Evolutionary conservation across 2,797 vertebrate genomes (phyloP).

Genomic region (Pantherophis vulpinus): DNA sequence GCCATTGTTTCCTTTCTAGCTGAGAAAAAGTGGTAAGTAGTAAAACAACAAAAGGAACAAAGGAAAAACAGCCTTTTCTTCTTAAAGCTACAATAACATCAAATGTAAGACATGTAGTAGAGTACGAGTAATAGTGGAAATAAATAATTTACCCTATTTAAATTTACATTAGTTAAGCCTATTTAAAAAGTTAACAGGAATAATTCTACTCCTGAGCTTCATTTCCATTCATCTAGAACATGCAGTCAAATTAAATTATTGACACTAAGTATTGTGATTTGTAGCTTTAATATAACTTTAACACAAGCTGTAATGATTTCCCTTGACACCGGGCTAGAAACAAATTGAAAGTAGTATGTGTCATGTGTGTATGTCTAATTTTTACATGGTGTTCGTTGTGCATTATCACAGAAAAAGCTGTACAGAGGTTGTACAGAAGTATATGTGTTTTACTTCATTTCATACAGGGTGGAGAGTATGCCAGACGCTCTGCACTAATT

Average conservation of each 20-base stretch:
- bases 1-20: background rate
- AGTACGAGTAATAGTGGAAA: background rate
- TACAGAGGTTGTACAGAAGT: background rate
- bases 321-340: background rate
- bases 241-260: background rate
- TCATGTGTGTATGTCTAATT: background rate
- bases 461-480: slow-evolving; percentile 76
- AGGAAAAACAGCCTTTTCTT: background rate
- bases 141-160: background rate
- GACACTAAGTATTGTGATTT: background rate
- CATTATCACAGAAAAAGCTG: background rate
- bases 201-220: background rate
- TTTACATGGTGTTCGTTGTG: background rate
- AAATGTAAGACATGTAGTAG: background rate
- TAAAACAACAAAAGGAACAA: background rate
- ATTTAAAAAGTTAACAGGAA: background rate
- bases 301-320: background rate
- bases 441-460: background rate
- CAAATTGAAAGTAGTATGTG: background rate
- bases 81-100: background rate
- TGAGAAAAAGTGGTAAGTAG: background rate
- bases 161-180: background rate
- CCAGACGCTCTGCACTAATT: slow-evolving; percentile 79
- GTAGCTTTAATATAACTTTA: background rate
- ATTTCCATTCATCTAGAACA: background rate